Evolutionary conservation across 2,797 vertebrate species (phyloP), one percentile per base, ranked within the genome.

Genomic region (Peromyscus nudipes): DNA sequence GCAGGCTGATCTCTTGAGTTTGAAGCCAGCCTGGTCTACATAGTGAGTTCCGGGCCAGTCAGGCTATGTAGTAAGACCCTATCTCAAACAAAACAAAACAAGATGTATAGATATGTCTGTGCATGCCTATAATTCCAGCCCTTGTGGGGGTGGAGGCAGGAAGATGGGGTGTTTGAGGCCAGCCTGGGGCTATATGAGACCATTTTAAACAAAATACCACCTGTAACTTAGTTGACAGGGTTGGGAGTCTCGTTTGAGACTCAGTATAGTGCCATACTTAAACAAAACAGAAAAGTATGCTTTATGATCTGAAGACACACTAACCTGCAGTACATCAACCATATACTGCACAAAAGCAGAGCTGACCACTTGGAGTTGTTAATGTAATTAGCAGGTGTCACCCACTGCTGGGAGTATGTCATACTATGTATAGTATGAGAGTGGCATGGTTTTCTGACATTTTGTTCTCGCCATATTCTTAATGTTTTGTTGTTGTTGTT

Each of bases 261-360:
- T n/a, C 31, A 31, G 4, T 43, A 73, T 31, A 37, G n/a, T 40
- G 49, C 64, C 64, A 27, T 6, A 65, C 71, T 57, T 37, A 8
- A 67, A 27, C 49, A 49, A n/a, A 49, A 49, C 8, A n/a, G 10
- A 57, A 31, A 21, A 23, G 13, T 67, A 9, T 82, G 31, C 60
- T 60, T 49, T 87, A 21, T n/a, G n/a, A 43, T 77, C 6, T 89
- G 34, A 82, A 71, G 34, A 82, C 19, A 76, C 19, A 76, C 17
- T 55, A 10, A 14, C 13, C 11, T 57, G n/a, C 55, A 25, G 55
- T 7, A 1, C 3, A 16, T 21, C 1, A 1, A 17, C 34, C 37
- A 21, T 7, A 19, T 19, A n/a, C 29, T 40, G 43, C 21, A n/a
- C 43, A 34, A 67, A 62, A 46, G 21, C 13, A 29, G 25, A 40